A percentile compares a stretch with the other conserved stretches of the same genome.
Conservation (phyloP, 2,888 invertebrate species). For the Agrilus mali region DNA sequence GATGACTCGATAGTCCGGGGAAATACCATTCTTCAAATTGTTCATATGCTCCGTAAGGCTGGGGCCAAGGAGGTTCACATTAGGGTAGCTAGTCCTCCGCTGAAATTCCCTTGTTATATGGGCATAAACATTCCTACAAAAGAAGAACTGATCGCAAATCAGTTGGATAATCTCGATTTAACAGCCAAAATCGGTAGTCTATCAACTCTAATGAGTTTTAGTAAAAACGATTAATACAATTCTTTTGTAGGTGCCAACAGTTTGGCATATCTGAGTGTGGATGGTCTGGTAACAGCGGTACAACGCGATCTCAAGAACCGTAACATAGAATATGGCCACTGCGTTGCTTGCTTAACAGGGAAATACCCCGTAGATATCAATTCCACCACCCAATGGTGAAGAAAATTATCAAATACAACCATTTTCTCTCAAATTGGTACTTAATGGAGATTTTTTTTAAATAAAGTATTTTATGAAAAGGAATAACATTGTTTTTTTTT, state of each 20-base stretch:
- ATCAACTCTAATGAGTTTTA: not conserved
- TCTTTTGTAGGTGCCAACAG: conserved; percentile 69
- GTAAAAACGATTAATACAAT: too few species aligned
- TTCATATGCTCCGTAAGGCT: conserved; percentile 78
- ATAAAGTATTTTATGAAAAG: too few species aligned
- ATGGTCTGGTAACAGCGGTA: conserved; percentile 81
- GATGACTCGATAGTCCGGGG: conserved; percentile 97
- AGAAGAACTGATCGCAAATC: conserved; percentile 91
- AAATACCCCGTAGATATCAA: conserved; percentile 71
- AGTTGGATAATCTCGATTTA: conserved; percentile 60
- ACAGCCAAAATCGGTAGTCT: conserved; percentile 72
- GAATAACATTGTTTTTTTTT: too few species aligned
- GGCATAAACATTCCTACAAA: conserved; percentile 98
- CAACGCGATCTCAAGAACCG: conserved; percentile 63
- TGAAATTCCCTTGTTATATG: conserved; percentile 95
- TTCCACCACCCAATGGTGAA: conserved; percentile 26
- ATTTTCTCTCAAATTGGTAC: too few species aligned
- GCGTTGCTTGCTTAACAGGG: conserved; percentile 91
- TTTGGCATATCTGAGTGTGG: conserved; percentile 82
- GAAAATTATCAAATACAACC: conserved; percentile 18
- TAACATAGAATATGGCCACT: conserved; percentile 69
- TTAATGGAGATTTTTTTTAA: too few species aligned
- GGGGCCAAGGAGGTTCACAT: conserved; percentile 96
- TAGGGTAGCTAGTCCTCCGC: conserved; percentile 91
- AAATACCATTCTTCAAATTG: conserved; percentile 93